A percentile compares a stretch with the other conserved stretches of the same genome.
Evolutionary conservation across 2,888 invertebrate species (phyloP).

Genomic region (Cephonodes hylas): DNA sequence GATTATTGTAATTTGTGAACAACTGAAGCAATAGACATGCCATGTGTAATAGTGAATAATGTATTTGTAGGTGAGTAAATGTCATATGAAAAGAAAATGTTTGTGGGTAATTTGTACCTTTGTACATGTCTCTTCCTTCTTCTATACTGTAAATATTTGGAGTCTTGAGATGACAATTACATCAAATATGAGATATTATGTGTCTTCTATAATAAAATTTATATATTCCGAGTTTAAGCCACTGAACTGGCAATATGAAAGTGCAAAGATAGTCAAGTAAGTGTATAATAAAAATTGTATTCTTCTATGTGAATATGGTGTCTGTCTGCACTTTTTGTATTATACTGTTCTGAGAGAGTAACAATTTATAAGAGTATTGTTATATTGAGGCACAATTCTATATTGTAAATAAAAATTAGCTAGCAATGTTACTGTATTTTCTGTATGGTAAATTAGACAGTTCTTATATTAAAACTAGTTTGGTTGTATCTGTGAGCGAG

Average conservation of each 20-base stretch:
- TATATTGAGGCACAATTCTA: conserved; percentile 75
- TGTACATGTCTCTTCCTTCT: conserved; percentile 70
- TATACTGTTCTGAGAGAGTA: conserved; percentile 62
- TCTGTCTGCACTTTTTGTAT: conserved; percentile 76
- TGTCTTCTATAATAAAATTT: conserved; percentile 76
- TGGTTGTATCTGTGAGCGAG: conserved; percentile 33
- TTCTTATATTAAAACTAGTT: conserved; percentile 17
- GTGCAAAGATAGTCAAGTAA: conserved; percentile 77
- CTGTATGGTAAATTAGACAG: conserved; percentile 54
- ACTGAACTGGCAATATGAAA: conserved; percentile 75
- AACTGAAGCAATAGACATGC: conserved; percentile 26
- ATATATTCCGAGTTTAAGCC: conserved; percentile 80
- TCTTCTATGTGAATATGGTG: conserved; percentile 76
- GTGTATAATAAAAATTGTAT: conserved; percentile 73
- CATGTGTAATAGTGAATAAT: conserved; percentile 44
- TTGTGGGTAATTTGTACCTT: conserved; percentile 43
- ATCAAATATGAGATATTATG: conserved; percentile 65
- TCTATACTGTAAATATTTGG: conserved; percentile 64
- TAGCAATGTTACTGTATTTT: conserved; percentile 63
- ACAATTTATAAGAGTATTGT: conserved; percentile 65
- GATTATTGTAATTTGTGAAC: conserved; percentile 41
- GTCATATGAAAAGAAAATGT: conserved; percentile 31
- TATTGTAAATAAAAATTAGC: conserved; percentile 75
- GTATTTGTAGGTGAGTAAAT: conserved; percentile 35
- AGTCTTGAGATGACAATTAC: conserved; percentile 58